Evolutionary conservation across 2,797 vertebrate genomes (phyloP), one percentile per base, ranked within the genome.

Genomic region (Pangasius djambal): DNA sequence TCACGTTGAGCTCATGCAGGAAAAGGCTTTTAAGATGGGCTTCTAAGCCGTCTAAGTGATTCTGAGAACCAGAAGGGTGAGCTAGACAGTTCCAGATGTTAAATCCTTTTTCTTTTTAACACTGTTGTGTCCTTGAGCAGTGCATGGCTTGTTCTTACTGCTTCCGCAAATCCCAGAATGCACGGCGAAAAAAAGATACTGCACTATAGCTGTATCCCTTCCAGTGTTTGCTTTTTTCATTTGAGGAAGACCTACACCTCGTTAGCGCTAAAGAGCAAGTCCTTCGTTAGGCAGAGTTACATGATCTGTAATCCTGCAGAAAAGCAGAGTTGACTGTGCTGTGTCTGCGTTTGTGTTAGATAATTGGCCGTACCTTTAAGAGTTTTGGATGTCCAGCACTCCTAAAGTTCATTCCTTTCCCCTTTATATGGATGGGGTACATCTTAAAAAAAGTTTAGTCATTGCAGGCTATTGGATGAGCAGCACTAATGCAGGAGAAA

Each of bases 251-350:
- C n/a, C 63, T 87, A 18, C 34, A 25, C 77, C 40, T 65, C n/a
- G 70, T 87, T 89, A 87, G 82, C 37, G 37, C 69, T 69, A 87
- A 84, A 87, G 88, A 78, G 81, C 89, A 84, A 78, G 82, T 61
- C 61, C 86, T 89, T 89, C 81, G 85, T 87, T 86, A 86, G 57
- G 77, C 88, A 65, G 67, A 16, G 31, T 74, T 89, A n/a, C 55
- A 57, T 87, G 13, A 87, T 77, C 69, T 83, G 88, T 52, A n/a
- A 83, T 59, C 31, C 34, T 77, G 69, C 79, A 63, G 57, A 82
- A 83, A 77, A 84, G 34, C 70, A 55, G 69, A 83, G 50, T 84
- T 85, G 72, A 50, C 81, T 48, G 34, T 87, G 83, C 89, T 89
- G 81, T 77, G 31, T 85, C 70, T 79, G 86, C 72, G 10, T 55